These are phyloP conservation scores for Tricholaema leucomelas DNA, from an alignment of 2,113 vertebrate genomes.

Conservation along the genomic window DNA sequence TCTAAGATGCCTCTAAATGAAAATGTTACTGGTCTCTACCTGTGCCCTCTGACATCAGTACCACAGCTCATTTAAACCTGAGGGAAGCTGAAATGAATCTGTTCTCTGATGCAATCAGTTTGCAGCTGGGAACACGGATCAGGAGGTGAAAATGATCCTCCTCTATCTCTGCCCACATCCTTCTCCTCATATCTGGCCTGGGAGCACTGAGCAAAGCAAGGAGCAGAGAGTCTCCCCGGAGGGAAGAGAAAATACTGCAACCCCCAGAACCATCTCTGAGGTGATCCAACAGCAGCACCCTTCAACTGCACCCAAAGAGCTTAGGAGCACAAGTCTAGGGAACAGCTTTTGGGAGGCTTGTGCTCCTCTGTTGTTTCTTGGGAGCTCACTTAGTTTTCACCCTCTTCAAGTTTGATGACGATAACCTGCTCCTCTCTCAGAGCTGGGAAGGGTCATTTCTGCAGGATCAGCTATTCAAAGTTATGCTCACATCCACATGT, in stretches of 20 bases:
- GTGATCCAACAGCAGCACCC: background rate
- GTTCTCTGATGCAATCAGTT: background rate
- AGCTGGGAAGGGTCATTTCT: background rate
- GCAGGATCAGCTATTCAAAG: background rate
- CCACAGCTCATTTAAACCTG: background rate
- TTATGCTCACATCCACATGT: background rate
- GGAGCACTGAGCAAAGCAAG: background rate
- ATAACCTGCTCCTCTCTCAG: background rate
- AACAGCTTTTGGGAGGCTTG: background rate
- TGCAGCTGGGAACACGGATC: accelerated
- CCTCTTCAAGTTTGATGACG: background rate
- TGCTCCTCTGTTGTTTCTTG: background rate
- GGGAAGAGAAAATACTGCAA: background rate
- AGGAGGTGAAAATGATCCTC: background rate
- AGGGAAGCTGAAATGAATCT: background rate
- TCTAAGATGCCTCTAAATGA: conserved; percentile 28
- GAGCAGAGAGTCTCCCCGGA: background rate
- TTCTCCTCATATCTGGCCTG: background rate
- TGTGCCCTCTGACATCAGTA: background rate
- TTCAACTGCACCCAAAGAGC: background rate
- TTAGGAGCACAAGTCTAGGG: background rate
- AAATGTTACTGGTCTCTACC: background rate
- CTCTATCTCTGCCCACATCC: background rate
- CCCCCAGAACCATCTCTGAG: background rate
- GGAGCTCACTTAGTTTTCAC: background rate